Conservation (phyloP, 2,797 vertebrate species). For the Coracias cyanogaster region DNA sequence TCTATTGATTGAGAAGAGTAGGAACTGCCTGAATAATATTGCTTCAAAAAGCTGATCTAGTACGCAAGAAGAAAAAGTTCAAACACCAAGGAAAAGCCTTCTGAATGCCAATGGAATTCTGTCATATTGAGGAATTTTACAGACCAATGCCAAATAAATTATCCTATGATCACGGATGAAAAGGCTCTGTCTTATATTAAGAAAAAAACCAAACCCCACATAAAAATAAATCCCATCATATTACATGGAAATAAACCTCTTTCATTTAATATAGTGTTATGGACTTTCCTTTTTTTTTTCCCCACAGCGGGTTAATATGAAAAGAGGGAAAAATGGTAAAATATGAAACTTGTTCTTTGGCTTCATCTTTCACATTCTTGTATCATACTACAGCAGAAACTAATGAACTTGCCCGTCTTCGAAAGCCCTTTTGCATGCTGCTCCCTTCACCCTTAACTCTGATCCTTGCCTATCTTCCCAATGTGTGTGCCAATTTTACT, state of each 20-base stretch:
- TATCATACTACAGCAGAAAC: background rate
- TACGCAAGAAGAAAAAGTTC: background rate
- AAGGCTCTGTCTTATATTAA: background rate
- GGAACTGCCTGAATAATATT: background rate
- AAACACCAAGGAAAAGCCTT: background rate
- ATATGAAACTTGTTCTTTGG: slow-evolving; percentile 10
- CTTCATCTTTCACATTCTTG: slow-evolving; percentile 24
- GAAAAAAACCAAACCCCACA: background rate
- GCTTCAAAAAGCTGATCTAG: background rate
- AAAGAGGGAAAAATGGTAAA: background rate
- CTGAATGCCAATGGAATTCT: background rate
- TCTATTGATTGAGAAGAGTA: background rate
- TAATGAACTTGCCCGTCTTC: slow-evolving; percentile 18
- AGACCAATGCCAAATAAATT: background rate
- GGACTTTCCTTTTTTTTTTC: background rate
- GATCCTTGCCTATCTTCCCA: slow-evolving; percentile 17
- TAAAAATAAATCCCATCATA: background rate
- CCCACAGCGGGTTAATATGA: background rate
- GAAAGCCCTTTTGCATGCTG: slow-evolving; percentile 39
- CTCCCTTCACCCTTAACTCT: slow-evolving; percentile 35
- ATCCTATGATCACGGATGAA: background rate
- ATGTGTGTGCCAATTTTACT: slow-evolving; percentile 5
- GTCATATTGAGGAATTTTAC: background rate
- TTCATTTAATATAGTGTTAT: background rate
- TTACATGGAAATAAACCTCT: background rate